Conservation (phyloP, 1,140 invertebrate species). For the Lutraria rhynchaena region DNA sequence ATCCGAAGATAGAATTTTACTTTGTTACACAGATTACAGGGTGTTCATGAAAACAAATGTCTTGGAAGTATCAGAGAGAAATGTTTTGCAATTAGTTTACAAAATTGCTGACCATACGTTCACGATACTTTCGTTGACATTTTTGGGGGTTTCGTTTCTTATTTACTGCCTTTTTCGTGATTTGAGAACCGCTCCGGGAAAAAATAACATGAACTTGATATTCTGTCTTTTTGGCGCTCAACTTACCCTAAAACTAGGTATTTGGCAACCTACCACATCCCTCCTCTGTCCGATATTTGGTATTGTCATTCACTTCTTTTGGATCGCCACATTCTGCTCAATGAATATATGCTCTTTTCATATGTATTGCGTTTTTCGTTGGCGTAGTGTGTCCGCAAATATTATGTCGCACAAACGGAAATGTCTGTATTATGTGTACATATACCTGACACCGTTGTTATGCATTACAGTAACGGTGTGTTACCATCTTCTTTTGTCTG, state of each 20-base stretch:
- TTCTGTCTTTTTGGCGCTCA: conserved; percentile 81
- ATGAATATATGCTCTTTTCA: conserved; percentile 93
- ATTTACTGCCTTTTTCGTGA: conserved; percentile 79
- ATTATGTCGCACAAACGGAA: no score
- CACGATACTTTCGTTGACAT: conserved; percentile 79
- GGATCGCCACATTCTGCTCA: conserved; percentile 96
- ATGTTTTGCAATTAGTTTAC: background rate
- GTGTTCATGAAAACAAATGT: background rate
- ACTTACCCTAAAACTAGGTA: conserved; percentile 80
- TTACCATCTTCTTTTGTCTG: background rate
- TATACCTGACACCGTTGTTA: conserved; percentile 21
- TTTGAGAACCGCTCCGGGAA: conserved; percentile 81
- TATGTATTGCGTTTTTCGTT: conserved; percentile 83
- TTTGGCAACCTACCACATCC: background rate
- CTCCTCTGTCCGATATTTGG: conserved; percentile 84
- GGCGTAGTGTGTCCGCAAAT: background rate
- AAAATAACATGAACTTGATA: conserved; percentile 81
- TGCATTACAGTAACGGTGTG: background rate
- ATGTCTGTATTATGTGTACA: conserved; percentile 8
- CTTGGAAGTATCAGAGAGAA: background rate
- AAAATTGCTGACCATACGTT: conserved; percentile 54
- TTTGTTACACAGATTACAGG: background rate
- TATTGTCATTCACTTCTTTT: conserved; percentile 93
- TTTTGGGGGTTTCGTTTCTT: conserved; percentile 79
- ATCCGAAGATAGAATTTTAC: background rate